A percentile compares a stretch with the other conserved stretches of the same genome.
phyloP scores from a whole-genome alignment of 2,888 invertebrate species.

The Drosophila niveifrons region DNA sequence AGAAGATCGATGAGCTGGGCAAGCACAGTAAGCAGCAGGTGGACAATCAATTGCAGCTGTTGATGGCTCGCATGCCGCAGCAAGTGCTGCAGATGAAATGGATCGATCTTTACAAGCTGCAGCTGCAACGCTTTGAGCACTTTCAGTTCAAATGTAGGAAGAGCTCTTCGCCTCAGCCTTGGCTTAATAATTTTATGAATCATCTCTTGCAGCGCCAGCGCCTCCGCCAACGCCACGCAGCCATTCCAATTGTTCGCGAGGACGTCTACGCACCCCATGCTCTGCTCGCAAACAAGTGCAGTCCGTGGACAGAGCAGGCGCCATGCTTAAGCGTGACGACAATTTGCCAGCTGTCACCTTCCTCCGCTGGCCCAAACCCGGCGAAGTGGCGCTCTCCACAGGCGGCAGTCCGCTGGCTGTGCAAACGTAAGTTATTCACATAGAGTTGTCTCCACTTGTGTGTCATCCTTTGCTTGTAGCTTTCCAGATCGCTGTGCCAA shows the following conservation, averaged over 20 bases:
- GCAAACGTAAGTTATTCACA: constrained; percentile 70
- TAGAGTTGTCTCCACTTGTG: background rate
- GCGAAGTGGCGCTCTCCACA: constrained; percentile 80
- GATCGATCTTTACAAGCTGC: constrained; percentile 67
- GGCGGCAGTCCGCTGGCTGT: constrained; percentile 83
- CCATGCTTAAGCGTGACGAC: background rate
- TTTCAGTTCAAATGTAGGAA: constrained; percentile 13
- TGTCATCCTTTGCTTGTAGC: constrained; percentile 42
- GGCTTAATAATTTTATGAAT: background rate
- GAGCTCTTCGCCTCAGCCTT: background rate
- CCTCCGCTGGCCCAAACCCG: constrained; percentile 82
- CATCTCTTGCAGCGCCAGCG: constrained; percentile 38
- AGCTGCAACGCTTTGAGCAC: constrained; percentile 34
- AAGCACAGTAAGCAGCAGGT: constrained; percentile 35
- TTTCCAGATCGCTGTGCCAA: constrained; percentile 64
- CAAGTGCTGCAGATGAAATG: constrained; percentile 75
- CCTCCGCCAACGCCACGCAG: constrained; percentile 60
- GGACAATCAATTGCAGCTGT: constrained; percentile 53
- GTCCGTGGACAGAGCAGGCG: constrained; percentile 60
- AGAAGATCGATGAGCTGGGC: constrained; percentile 65
- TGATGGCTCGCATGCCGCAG: constrained; percentile 53
- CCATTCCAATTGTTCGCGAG: constrained; percentile 43
- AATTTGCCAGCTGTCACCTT: constrained; percentile 58
- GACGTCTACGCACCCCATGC: constrained; percentile 55
- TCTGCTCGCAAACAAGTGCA: constrained; percentile 66